A percentile compares a stretch with the other conserved stretches of the same genome.
phyloP scores from a whole-genome alignment of 2,888 invertebrate species.

The Brachynemurus nebulosus region DNA sequence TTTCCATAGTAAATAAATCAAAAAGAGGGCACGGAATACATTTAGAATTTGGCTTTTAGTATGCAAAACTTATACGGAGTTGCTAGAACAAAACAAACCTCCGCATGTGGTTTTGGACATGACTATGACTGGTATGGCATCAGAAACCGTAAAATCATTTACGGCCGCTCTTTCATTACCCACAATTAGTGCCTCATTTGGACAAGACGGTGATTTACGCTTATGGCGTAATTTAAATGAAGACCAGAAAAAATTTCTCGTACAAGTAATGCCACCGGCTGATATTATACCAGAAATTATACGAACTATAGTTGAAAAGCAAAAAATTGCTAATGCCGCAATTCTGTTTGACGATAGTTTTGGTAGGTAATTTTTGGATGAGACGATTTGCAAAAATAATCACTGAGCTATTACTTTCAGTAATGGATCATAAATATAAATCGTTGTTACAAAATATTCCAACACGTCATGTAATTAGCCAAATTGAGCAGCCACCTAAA shows the following conservation, averaged over 20 bases:
- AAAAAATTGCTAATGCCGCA: conserved; percentile 84
- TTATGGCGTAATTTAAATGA: conserved; percentile 66
- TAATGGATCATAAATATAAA: conserved; percentile 90
- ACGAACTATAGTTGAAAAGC: conserved; percentile 61
- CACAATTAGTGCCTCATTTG: conserved; percentile 73
- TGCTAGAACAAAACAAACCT: conserved; percentile 45
- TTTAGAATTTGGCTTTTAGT: conserved; percentile 32
- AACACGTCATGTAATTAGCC: conserved; percentile 75
- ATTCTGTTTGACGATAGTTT: conserved; percentile 82
- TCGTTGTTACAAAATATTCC: conserved; percentile 79
- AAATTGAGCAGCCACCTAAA: conserved; percentile 38
- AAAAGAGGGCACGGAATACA: neutral
- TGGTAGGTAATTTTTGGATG: too few species aligned
- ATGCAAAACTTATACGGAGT: conserved; percentile 56
- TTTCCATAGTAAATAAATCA: conserved; percentile 9
- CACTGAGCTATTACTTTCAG: too few species aligned
- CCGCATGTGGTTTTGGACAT: conserved; percentile 74
- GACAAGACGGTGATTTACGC: conserved; percentile 67
- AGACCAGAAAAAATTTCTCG: conserved; percentile 56
- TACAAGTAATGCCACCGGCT: conserved; percentile 75
- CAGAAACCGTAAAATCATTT: conserved; percentile 76
- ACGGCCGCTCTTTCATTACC: conserved; percentile 66
- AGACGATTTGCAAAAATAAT: too few species aligned
- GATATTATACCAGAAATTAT: conserved; percentile 75
- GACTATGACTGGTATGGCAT: conserved; percentile 65